phyloP scores from a whole-genome alignment of 1,140 invertebrate species.

The Hycleus phaleratus region DNA sequence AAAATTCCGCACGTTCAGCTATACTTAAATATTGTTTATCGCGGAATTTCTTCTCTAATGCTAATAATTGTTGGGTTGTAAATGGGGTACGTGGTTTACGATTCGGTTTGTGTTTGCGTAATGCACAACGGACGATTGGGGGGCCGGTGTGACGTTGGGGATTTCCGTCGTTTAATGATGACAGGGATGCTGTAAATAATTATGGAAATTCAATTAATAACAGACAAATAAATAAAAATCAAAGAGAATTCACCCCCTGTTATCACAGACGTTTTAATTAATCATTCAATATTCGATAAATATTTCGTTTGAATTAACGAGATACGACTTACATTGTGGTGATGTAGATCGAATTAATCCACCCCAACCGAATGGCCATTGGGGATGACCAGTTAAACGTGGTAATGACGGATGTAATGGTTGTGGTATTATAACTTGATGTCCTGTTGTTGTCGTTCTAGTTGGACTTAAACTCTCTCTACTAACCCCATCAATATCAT shows the following conservation, averaged over 20 bases:
- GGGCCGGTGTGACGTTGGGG: constrained; percentile 20
- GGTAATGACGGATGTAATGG: constrained; percentile 39
- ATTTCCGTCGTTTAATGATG: not conserved
- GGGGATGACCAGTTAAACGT: constrained; percentile 27
- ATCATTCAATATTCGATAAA: no score
- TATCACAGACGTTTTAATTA: no score
- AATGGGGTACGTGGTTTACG: constrained; percentile 95
- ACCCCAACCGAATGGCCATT: constrained; percentile 36
- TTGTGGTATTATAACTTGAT: constrained; percentile 37
- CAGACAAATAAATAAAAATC: no score
- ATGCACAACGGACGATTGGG: constrained; percentile 38
- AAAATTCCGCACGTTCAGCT: constrained; percentile 94
- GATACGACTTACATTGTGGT: constrained; percentile 32
- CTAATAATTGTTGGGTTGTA: constrained; percentile 89
- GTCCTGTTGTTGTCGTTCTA: constrained; percentile 26
- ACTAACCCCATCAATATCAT: constrained; percentile 27
- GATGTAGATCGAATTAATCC: constrained; percentile 32
- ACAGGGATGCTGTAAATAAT: not conserved
- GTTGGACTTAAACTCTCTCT: constrained; percentile 36
- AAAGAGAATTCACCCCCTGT: no score
- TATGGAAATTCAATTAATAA: no score
- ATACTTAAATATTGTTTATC: constrained; percentile 96
- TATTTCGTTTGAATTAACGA: no score
- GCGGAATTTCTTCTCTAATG: constrained; percentile 92
- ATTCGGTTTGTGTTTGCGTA: constrained; percentile 72